Base-by-base conservation (phyloP, 2,888 invertebrate genomes). In the Caenorhabditis afra region DNA sequence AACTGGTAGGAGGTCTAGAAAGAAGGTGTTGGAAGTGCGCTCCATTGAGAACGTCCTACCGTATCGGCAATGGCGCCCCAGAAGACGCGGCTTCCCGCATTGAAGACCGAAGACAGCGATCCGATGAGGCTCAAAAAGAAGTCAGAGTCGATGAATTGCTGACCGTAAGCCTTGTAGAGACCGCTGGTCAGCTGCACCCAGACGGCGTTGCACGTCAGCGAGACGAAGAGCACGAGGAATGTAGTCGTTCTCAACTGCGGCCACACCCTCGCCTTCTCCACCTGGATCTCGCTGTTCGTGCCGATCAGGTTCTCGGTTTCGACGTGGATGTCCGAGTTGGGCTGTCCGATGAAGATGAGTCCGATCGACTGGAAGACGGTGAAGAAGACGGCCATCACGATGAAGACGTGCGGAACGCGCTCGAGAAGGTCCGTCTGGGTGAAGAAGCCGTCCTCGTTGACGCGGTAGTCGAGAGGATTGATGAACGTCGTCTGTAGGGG, bases 151-250 rank as follows among this genome's bases (percentile, higher is more conserved):
- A 89, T 88, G 79, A 89, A 89, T 23, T 85, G 85, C 55, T 87
- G 87, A 41, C 88, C 89, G 61, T 82, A 89, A 0, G 88, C 87
- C 81, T 89, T 89, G 70, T 86, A 89, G 7, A 89, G 65, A 8
- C 89, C 89, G 59, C 84, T 84, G 4, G 85, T 87, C 37, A 87
- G 61, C 61, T 89, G 89, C 0, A 86, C 85, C 87, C 87, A 89
- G 1, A 84, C 71, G 16, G 83, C 86, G 52, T 87, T 88, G 49
- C 85, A 82, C n/a, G 84, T 75, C 0, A 89, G 76, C 11, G 88
- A 87, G 0, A 85, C 8, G 68, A 87, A 88, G 11, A 89, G 74
- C 5, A 88, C 64, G 0, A 84, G 41, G 76, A 88, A 88, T 0
- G 88, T 87, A 16, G 79, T 55, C 3, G 88, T 87, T 5, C 78